phyloP scores from a whole-genome alignment of 2,113 vertebrate genomes.

The Campylomormyrus tamandua region DNA sequence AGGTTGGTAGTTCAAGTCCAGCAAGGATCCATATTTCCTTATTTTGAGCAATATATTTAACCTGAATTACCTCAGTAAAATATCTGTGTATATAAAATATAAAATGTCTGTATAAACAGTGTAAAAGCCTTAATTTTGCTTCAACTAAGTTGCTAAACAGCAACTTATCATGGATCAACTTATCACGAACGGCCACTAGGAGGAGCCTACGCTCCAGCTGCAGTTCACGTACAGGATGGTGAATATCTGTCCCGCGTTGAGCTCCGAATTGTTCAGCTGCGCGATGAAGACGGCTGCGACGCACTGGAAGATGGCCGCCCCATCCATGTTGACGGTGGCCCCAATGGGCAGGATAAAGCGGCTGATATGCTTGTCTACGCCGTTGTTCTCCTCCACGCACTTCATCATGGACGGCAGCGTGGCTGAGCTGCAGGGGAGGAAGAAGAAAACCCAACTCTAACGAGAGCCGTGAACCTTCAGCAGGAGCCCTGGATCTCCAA shows the following conservation, averaged over 20 bases:
- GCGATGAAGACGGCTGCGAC: slow-evolving; percentile 92
- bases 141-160: not conserved
- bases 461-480: not conserved
- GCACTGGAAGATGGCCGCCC: slow-evolving; percentile 95
- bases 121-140: not conserved
- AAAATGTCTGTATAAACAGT: not conserved
- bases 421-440: slow-evolving; percentile 68
- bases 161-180: not conserved
- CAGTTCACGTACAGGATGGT: slow-evolving; percentile 82
- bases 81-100: not conserved
- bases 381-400: slow-evolving; percentile 93
- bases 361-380: slow-evolving; percentile 90
- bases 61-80: not conserved
- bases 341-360: slow-evolving; percentile 96
- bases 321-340: slow-evolving; percentile 97
- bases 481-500: not conserved
- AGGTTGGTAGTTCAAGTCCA: not conserved
- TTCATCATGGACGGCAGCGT: slow-evolving; percentile 97
- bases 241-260: slow-evolving; percentile 91
- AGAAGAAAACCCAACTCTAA: not conserved
- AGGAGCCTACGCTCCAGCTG: not conserved
- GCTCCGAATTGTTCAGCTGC: slow-evolving; percentile 80
- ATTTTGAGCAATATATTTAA: not conserved
- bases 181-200: not conserved
- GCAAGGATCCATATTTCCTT: not conserved